phyloP scores from a whole-genome alignment of 2,113 vertebrate genomes.

The Trematomus loennbergii region DNA sequence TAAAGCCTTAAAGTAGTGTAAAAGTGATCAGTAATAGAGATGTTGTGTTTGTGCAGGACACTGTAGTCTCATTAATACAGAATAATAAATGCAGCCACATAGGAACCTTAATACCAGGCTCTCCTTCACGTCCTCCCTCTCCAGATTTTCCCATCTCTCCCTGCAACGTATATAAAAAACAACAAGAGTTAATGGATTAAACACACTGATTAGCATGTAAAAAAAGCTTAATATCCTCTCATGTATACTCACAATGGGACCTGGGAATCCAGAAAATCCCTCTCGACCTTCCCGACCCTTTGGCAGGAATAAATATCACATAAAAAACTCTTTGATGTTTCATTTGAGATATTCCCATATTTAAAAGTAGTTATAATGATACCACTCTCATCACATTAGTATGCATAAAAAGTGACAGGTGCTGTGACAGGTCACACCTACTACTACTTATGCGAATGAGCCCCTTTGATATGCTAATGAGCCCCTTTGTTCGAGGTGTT shows the following conservation, averaged over 20 bases:
- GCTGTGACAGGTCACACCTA: no score
- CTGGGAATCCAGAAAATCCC: conserved; percentile 80
- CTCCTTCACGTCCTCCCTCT: conserved; percentile 81
- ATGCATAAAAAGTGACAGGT: no score
- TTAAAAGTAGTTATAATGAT: no score
- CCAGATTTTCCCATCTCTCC: conserved; percentile 83
- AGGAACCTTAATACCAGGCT: conserved; percentile 86
- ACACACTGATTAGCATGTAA: neutral
- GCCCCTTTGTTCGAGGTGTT: no score
- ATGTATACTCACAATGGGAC: conserved; percentile 77
- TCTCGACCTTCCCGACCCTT: conserved; percentile 78
- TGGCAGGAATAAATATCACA: neutral
- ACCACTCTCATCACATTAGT: no score
- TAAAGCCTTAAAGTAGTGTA: neutral
- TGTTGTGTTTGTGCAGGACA: neutral
- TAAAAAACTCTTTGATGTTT: neutral
- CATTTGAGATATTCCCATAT: neutral
- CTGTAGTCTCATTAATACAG: conserved; percentile 4
- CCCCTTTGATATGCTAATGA: no score
- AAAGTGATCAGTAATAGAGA: neutral
- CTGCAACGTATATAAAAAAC: conserved; percentile 44
- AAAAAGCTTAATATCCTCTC: neutral
- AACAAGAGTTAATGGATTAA: no score
- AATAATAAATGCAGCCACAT: conserved; percentile 68
- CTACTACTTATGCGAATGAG: no score